Evolutionary conservation across 1,140 invertebrate species (phyloP).

Genomic region (Neuroterus valhalla): DNA sequence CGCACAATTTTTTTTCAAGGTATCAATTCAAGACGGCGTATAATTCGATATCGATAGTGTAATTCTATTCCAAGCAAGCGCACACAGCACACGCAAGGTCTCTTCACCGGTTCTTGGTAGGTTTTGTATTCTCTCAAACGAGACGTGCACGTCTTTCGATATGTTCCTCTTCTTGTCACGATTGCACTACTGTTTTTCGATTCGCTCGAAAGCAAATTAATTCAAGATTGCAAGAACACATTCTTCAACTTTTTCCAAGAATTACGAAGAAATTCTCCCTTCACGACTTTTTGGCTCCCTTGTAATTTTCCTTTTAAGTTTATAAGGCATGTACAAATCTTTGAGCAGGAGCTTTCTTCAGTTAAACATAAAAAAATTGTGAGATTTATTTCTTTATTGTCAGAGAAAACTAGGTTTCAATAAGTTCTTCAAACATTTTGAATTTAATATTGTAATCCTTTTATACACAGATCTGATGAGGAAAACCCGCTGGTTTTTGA

Average conservation of each 20-base stretch:
- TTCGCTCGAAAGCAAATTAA: constrained; percentile 31
- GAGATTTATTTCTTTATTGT: too few relatives aligned
- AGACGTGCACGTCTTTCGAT: constrained; percentile 31
- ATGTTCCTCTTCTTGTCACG: constrained; percentile 28
- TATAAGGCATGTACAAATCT: too few relatives aligned
- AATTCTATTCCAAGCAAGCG: constrained; percentile 65
- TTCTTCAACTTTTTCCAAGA: neutral
- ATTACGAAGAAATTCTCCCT: too few relatives aligned
- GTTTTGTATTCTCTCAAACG: constrained; percentile 28
- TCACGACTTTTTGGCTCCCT: too few relatives aligned
- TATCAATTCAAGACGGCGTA: constrained; percentile 74
- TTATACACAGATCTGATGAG: too few relatives aligned
- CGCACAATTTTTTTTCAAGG: constrained; percentile 55
- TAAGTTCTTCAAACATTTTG: too few relatives aligned
- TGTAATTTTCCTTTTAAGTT: too few relatives aligned
- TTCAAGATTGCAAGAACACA: neutral
- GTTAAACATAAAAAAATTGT: too few relatives aligned
- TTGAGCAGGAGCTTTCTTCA: too few relatives aligned
- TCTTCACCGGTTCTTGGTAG: constrained; percentile 54
- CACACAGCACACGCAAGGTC: constrained; percentile 68
- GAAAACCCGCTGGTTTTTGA: too few relatives aligned
- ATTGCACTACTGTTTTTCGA: constrained; percentile 29
- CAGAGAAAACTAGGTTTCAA: too few relatives aligned
- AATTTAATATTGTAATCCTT: too few relatives aligned
- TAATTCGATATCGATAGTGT: constrained; percentile 75